Conservation (phyloP, 35 echinoderm and acorn worm genomes). For the Ophioderma brevispina region DNA sequence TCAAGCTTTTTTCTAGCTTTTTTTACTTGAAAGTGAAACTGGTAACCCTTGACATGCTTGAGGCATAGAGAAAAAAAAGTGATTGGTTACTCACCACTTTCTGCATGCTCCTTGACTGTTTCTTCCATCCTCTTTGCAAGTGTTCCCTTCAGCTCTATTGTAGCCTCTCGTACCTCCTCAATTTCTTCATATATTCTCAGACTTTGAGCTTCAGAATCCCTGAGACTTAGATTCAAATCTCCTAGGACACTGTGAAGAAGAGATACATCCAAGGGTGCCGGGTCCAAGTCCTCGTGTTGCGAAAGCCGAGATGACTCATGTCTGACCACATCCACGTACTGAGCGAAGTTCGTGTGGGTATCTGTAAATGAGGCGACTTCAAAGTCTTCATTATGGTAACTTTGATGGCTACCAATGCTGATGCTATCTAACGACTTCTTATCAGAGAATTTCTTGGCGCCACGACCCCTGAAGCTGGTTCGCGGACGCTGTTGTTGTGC, state of each 20-base stretch:
- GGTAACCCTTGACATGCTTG: too few relatives aligned
- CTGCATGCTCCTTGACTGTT: neutral
- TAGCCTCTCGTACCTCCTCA: constrained; percentile 37
- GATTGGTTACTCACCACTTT: constrained; percentile 26
- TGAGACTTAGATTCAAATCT: constrained; percentile 24
- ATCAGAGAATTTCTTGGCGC: neutral
- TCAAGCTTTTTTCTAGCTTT: too few relatives aligned
- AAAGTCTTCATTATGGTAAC: neutral
- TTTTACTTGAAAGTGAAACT: too few relatives aligned
- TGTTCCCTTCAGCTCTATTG: constrained; percentile 16
- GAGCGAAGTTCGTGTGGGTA: neutral
- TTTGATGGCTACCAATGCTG: neutral
- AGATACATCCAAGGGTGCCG: neutral
- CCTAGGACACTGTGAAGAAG: constrained; percentile 21
- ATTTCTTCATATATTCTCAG: constrained; percentile 32
- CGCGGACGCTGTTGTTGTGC: neutral
- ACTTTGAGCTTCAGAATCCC: constrained; percentile 35
- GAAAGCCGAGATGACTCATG: neutral
- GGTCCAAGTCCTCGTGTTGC: neutral
- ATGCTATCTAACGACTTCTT: neutral
- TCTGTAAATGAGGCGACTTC: neutral
- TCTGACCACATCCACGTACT: neutral
- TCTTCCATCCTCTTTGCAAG: neutral
- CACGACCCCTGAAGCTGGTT: neutral
- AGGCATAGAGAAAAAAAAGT: too few relatives aligned